Conservation (phyloP, 2,797 vertebrate genomes). For the Macroramphosus scolopax region DNA sequence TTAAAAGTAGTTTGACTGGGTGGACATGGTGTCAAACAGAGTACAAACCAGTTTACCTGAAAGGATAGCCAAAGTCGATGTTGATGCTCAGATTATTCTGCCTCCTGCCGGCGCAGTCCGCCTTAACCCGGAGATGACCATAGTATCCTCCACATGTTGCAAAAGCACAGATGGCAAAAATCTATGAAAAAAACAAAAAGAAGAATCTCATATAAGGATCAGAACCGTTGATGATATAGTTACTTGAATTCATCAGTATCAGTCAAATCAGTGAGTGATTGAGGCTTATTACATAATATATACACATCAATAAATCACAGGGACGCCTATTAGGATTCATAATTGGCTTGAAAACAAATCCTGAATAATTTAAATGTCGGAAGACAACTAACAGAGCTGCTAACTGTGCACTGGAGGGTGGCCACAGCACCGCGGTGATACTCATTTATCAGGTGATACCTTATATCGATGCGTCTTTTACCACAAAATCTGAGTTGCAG, state of each 20-base stretch:
- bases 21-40: too few species aligned
- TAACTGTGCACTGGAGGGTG: constrained; percentile 63
- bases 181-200: constrained; percentile 74
- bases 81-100: constrained; percentile 90
- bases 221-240: background rate
- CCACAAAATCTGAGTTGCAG: too few species aligned
- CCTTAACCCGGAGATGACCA: constrained; percentile 93
- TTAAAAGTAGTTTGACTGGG: too few species aligned
- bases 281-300: constrained; percentile 28
- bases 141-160: constrained; percentile 99
- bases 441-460: too few species aligned
- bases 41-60: constrained; percentile 91
- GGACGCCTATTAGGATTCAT: constrained; percentile 36
- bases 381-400: constrained; percentile 62
- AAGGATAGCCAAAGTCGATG: constrained; percentile 91
- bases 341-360: constrained; percentile 61
- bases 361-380: constrained; percentile 74
- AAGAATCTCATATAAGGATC: background rate
- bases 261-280: background rate
- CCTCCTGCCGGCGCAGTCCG: constrained; percentile 91
- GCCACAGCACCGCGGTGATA: constrained; percentile 44
- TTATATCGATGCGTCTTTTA: too few species aligned
- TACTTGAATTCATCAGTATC: background rate
- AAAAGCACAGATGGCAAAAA: constrained; percentile 99
- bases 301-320: constrained; percentile 49